Base-by-base conservation (phyloP, 2,888 invertebrate genomes). In the Drosophila atripex region DNA sequence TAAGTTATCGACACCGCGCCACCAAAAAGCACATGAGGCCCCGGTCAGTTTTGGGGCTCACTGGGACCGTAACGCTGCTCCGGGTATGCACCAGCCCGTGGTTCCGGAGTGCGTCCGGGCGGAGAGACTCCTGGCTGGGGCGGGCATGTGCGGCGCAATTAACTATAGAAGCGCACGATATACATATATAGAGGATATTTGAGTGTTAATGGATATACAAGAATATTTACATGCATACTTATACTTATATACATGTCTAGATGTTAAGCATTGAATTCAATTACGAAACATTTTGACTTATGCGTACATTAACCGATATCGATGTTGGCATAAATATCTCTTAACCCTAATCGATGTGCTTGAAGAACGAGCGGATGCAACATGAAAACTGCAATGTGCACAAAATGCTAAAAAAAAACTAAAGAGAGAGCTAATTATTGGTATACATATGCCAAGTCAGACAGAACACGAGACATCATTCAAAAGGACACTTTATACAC, bases 81-180 rank as follows among this genome's bases (percentile, higher is more conserved):
- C 65, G 54, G 64, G 61, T 80, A 71, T 57, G 60, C 74, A 77
- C 87, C 87, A 87, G 87, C 87, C 87, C 87, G 88, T 85, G 56
- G 71, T 75, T 65, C 47, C 63, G 71, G 54, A 60, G 77, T 57
- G 83, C 83, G 79, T 75, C 59, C 59, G 60, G 56, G 59, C 30
- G 32, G 51, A 9, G 46, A n/a, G 28, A 9, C 4, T 8, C 39
- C 9, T n/a, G 8, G 8, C 18, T 18, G n/a, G 35, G 11, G 25
- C 2, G 16, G 8, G 16, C 11, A 14, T n/a, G 25, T 32, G 39
- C 38, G 57, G 57, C 9, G 71, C 55, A 47, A 54, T 16, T 47
- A 53, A 50, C 50, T 63, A 71, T 50, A 55, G 43, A 71, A 12
- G 28, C 14, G 45, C 50, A 64, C 46, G 38, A 78, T 61, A 54